Evolutionary conservation across 1,140 invertebrate species (phyloP).

Genomic region (Odontomachus brunneus): DNA sequence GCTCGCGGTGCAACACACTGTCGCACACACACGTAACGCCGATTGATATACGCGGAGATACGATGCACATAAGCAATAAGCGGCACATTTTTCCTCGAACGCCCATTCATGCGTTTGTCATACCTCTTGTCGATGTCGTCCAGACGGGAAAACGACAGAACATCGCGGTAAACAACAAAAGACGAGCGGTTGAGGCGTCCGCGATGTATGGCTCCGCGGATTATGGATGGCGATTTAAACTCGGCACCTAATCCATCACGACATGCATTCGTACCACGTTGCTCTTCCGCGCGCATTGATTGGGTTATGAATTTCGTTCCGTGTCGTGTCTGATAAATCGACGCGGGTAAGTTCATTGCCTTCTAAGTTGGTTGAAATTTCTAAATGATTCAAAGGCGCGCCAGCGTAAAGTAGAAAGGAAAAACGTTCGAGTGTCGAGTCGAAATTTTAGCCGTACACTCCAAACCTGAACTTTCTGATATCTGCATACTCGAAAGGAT

Average conservation of each 20-base stretch:
- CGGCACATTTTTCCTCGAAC: slow-evolving; percentile 43
- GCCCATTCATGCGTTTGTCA: neutral
- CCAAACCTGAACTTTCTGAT: too few relatives aligned
- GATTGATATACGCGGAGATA: slow-evolving; percentile 1
- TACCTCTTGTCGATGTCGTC: slow-evolving; percentile 45
- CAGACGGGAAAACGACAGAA: slow-evolving; percentile 24
- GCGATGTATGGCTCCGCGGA: slow-evolving; percentile 34
- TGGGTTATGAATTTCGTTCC: slow-evolving; percentile 56
- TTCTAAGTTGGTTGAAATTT: slow-evolving; percentile 19
- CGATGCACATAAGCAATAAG: slow-evolving; percentile 12
- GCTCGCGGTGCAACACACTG: neutral
- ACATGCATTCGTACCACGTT: slow-evolving; percentile 20
- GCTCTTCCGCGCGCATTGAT: slow-evolving; percentile 38
- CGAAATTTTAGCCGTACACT: too few relatives aligned
- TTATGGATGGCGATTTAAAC: slow-evolving; percentile 65
- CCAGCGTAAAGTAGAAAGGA: neutral
- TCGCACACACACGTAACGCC: too few relatives aligned
- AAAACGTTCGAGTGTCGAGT: too few relatives aligned
- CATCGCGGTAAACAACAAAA: slow-evolving; percentile 43
- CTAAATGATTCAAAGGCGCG: neutral
- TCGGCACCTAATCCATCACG: slow-evolving; percentile 64
- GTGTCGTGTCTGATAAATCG: slow-evolving; percentile 1
- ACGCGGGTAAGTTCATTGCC: slow-evolving; percentile 26
- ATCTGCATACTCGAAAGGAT: too few relatives aligned
- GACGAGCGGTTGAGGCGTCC: slow-evolving; percentile 33